phyloP scores from a whole-genome alignment of 1,140 invertebrate genomes.

The Lanistes nyassanus region DNA sequence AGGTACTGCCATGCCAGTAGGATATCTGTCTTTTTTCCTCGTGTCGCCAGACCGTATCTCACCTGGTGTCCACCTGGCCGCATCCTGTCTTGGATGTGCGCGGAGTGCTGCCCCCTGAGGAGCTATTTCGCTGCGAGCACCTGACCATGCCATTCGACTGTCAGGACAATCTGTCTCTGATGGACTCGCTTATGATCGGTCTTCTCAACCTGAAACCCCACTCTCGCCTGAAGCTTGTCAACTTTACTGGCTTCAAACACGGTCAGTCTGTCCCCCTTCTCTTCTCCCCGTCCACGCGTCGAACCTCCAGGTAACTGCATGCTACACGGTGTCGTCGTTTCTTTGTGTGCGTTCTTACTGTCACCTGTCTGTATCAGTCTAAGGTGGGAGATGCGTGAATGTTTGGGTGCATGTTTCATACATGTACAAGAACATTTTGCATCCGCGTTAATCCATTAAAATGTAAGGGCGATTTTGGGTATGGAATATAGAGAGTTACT shows the following conservation, averaged over 20 bases:
- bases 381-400: neutral
- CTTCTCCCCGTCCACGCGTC: neutral
- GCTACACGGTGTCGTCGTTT: neutral
- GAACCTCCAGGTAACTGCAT: neutral
- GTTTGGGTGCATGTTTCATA: neutral
- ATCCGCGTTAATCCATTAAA: too few relatives aligned
- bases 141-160: slow-evolving; percentile 48
- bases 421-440: too few relatives aligned
- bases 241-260: slow-evolving; percentile 56
- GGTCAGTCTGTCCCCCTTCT: slow-evolving; percentile 32
- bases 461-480: too few relatives aligned
- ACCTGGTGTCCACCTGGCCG: slow-evolving; percentile 35
- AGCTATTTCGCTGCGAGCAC: slow-evolving; percentile 43
- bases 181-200: slow-evolving; percentile 55
- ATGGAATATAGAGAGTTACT: too few relatives aligned
- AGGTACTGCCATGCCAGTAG: too few relatives aligned
- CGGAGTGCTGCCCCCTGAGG: slow-evolving; percentile 50
- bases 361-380: neutral
- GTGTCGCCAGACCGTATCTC: slow-evolving; percentile 26
- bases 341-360: neutral
- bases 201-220: slow-evolving; percentile 50
- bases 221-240: slow-evolving; percentile 44
- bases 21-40: too few relatives aligned
- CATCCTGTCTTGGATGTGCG: slow-evolving; percentile 26
- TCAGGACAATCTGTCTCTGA: slow-evolving; percentile 44